These are phyloP conservation scores for Mareca strepera DNA, from an alignment of 2,797 vertebrate species.

Conservation along the genomic window DNA sequence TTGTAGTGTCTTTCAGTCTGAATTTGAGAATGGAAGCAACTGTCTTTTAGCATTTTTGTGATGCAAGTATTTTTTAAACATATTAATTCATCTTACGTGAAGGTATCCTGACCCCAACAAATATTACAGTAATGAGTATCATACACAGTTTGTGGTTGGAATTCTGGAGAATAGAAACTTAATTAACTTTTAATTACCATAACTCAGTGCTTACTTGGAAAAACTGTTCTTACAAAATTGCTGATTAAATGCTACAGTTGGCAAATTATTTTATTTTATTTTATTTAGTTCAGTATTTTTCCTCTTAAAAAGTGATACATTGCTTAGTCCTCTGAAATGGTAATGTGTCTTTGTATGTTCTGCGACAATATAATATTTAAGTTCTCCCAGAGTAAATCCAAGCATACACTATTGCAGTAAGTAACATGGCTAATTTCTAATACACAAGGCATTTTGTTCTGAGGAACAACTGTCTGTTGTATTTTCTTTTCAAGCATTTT, in stretches of 20 bases:
- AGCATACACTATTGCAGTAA: not conserved
- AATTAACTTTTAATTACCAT: not conserved
- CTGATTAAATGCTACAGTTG: not conserved
- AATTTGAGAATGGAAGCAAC: not conserved
- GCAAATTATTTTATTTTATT: not conserved
- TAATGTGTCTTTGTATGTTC: not conserved
- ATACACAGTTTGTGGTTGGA: not conserved
- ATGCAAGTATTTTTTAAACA: not conserved
- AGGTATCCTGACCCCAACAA: not conserved
- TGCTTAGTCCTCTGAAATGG: not conserved
- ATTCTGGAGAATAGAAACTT: not conserved
- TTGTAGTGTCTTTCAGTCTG: not conserved
- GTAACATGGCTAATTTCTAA: not conserved
- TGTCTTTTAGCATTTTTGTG: not conserved
- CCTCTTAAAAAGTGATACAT: not conserved
- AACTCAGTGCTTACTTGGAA: not conserved
- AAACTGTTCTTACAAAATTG: not conserved
- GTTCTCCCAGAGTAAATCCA: not conserved
- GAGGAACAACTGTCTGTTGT: not conserved
- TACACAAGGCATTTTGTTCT: not conserved
- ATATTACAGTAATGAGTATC: not conserved
- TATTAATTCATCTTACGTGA: not conserved
- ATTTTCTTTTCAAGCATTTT: not conserved
- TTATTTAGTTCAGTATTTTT: not conserved
- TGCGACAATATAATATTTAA: not conserved